Conservation (phyloP, 2,888 invertebrate genomes). For the Argyresthia goedartella region DNA sequence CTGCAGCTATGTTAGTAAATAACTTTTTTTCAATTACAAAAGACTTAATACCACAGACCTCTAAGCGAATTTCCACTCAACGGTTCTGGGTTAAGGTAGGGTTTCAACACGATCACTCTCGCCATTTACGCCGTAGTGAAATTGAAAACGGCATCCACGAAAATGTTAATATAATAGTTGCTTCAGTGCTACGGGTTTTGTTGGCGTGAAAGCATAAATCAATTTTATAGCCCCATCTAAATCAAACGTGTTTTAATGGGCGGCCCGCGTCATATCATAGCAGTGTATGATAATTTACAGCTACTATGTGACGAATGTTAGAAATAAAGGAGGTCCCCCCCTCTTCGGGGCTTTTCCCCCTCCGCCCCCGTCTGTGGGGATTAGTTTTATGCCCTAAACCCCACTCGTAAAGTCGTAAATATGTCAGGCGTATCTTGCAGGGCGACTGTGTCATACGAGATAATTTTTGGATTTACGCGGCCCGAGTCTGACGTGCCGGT, state of each 20-base stretch:
- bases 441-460: constrained; percentile 45
- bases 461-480: constrained; percentile 61
- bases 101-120: constrained; percentile 13
- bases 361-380: constrained; percentile 32
- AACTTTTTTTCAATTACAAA: constrained; percentile 60
- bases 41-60: constrained; percentile 34
- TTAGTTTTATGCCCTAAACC: constrained; percentile 66
- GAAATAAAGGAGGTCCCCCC: constrained; percentile 64
- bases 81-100: constrained; percentile 12
- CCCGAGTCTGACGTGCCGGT: constrained; percentile 11
- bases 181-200: constrained; percentile 69
- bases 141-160: constrained; percentile 64
- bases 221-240: constrained; percentile 73
- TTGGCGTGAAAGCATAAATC: constrained; percentile 72
- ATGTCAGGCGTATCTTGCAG: constrained; percentile 61
- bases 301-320: constrained; percentile 73
- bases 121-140: constrained; percentile 44
- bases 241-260: constrained; percentile 73
- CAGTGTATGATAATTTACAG: constrained; percentile 72
- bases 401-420: constrained; percentile 65
- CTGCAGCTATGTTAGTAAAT: constrained; percentile 62
- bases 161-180: constrained; percentile 72
- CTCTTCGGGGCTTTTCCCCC: constrained; percentile 21
- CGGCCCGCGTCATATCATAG: constrained; percentile 72
- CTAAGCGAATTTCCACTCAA: constrained; percentile 18